phyloP scores from a whole-genome alignment of 1,140 invertebrate genomes.

The Drosophila equinoxialis region DNA sequence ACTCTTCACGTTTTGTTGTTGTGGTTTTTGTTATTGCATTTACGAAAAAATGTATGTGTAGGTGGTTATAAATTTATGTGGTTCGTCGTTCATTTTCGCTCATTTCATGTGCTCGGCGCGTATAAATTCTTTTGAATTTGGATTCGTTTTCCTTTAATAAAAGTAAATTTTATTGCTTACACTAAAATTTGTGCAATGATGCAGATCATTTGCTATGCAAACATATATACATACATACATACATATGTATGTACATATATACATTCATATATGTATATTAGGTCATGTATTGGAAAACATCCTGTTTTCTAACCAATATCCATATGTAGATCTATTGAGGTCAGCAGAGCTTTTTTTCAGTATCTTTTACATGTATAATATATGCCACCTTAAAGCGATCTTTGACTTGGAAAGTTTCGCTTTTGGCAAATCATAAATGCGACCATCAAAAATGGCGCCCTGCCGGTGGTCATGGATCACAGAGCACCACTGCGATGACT shows the following conservation, averaged over 20 bases:
- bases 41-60: constrained; percentile 65
- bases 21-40: constrained; percentile 32
- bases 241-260: constrained; percentile 32
- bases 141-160: constrained; percentile 79
- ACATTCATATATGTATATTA: constrained; percentile 26
- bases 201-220: constrained; percentile 24
- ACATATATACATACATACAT: constrained; percentile 14
- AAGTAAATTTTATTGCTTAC: constrained; percentile 80
- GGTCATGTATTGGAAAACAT: constrained; percentile 63
- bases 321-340: no score
- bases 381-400: constrained; percentile 25
- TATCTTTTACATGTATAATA: neutral
- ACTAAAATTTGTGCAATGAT: constrained; percentile 51
- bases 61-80: constrained; percentile 74
- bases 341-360: neutral
- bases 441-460: constrained; percentile 70
- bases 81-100: constrained; percentile 54
- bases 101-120: constrained; percentile 60
- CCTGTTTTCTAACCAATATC: constrained; percentile 35
- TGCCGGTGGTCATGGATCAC: constrained; percentile 67
- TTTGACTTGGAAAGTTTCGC: constrained; percentile 62
- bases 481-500: constrained; percentile 38
- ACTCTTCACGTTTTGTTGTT: constrained; percentile 2
- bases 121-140: constrained; percentile 78
- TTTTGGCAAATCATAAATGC: constrained; percentile 74